Evolutionary conservation across 2,113 vertebrate genomes (phyloP), one percentile per base, ranked within the genome.

Genomic region (Leucopternis melanops): DNA sequence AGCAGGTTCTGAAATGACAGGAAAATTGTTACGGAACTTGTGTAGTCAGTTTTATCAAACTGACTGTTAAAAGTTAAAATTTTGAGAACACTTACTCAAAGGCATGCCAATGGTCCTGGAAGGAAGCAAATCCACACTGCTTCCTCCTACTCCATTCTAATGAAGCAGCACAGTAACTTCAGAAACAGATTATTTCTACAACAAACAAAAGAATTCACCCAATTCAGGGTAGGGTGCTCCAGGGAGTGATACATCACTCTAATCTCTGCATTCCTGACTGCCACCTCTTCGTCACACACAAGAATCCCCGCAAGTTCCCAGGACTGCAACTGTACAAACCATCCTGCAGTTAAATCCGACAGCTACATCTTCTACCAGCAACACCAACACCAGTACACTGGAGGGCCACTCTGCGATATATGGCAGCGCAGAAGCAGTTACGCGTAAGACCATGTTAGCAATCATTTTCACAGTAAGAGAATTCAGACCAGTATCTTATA

Each of bases 361-460:
- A 4, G 67, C 50, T 31, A 4, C 59, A 3, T 5, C 40, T 50
- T 13, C 66, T 5, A 4, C 36, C n/a, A 22, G 61, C 16, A 16
- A 11, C 26, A 16, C 54, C 36, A 29, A 18, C 19, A 16, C 29
- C 50, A 7, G 34, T 54, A 8, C 11, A 2, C 47, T 3, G 15
- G 13, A 3, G 22, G 27, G 29, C n/a, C 6, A 1, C 10, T 5
- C 34, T 5, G 27, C 6, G 3, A 19, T 1, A 11, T 2, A 11
- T 1, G 17, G 45, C 81, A 25, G 36, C 1, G 5, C 72, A 5
- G 11, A 5, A 10, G 12, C 44, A 5, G n/a, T 6, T 13, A 6
- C 0, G 10, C 2, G 0, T 6, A n/a, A 19, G 10, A n/a, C 52
- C 44, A 10, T 5, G 9, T 25, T 13, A 36, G 19, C 27, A 5